Evolutionary conservation across 1,140 invertebrate genomes (phyloP), one percentile per base, ranked within the genome.

Genomic region (Conus ventricosus): DNA sequence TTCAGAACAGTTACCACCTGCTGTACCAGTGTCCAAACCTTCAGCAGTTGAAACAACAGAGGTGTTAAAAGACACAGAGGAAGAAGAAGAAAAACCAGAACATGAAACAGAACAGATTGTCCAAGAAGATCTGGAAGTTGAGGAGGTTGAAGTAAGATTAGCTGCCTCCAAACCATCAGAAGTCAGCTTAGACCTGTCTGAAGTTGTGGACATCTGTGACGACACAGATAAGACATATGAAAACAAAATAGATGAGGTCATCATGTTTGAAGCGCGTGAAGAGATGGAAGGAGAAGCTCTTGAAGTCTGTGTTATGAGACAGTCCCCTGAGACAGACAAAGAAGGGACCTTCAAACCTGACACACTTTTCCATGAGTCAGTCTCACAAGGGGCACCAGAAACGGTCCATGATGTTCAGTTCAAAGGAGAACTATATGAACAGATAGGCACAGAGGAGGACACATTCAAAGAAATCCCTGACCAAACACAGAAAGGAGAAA

Each of bases 261-360:
- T 89, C 71, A 67, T 89, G 60, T 75, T 87, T 27, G 53, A 80
- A n/a, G 89, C 87, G 6, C 27, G 80, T 7, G 67, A 80, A 60
- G 88, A 91, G 87, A 89, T 89, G 88, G 82, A 91, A 90, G 89
- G 87, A 78, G 88, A 75, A 87, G 93, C 91, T 57, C 95, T 96
- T 83, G 94, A 96, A 57, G 93, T 94, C 63, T 95, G 95, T 90
- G 92, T 96, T 27, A 95, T 96, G 89, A 80, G 88, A 57, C 75
- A 84, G 27, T 75, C 80, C 5, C 39, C 67, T 15, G 94, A 94
- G 53, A 95, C 96, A 94, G 95, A 96, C 15, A 92, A 96, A 87
- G 95, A 96, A 39, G 39, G 39, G 91, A 95, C 13, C 89, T 83
- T 76, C 55, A 88, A 78, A 88, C 90, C 89, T 57, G 84, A 87